Evolutionary conservation across 2,888 invertebrate species (phyloP).

Genomic region (Ctena decussata): DNA sequence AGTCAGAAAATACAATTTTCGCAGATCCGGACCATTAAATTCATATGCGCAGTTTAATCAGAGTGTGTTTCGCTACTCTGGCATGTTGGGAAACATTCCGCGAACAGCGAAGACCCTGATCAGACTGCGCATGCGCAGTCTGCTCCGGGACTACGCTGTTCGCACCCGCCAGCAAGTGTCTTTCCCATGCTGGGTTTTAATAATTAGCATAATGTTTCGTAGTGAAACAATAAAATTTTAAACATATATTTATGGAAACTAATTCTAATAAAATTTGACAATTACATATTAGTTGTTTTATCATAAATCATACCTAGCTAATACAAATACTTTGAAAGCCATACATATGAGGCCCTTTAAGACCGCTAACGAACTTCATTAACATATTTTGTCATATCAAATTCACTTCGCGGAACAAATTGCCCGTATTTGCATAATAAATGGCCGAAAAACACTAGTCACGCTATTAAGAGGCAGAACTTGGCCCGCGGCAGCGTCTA

Average conservation of each 20-base stretch:
- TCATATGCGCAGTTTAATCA: too few relatives aligned
- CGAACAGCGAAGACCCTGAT: too few relatives aligned
- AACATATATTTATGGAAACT: background rate
- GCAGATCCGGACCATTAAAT: too few relatives aligned
- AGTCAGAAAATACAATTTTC: too few relatives aligned
- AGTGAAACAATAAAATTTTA: background rate
- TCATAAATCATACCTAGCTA: background rate
- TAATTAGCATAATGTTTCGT: too few relatives aligned
- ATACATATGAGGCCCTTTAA: background rate
- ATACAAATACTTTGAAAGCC: background rate
- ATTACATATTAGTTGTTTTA: background rate
- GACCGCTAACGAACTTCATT: slow-evolving; percentile 9
- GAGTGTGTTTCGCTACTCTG: too few relatives aligned
- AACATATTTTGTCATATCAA: slow-evolving; percentile 21
- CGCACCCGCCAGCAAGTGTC: too few relatives aligned
- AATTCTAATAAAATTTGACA: background rate
- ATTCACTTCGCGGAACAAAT: slow-evolving; percentile 53
- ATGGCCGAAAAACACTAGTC: slow-evolving; percentile 60
- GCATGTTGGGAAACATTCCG: too few relatives aligned
- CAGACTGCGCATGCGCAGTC: too few relatives aligned
- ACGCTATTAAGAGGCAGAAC: slow-evolving; percentile 23
- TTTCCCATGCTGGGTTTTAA: too few relatives aligned
- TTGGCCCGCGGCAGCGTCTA: slow-evolving; percentile 47
- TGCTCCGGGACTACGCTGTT: too few relatives aligned
- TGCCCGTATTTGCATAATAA: slow-evolving; percentile 67